Conservation (phyloP, 1,140 invertebrate species). For the Lepidurus packardi region DNA sequence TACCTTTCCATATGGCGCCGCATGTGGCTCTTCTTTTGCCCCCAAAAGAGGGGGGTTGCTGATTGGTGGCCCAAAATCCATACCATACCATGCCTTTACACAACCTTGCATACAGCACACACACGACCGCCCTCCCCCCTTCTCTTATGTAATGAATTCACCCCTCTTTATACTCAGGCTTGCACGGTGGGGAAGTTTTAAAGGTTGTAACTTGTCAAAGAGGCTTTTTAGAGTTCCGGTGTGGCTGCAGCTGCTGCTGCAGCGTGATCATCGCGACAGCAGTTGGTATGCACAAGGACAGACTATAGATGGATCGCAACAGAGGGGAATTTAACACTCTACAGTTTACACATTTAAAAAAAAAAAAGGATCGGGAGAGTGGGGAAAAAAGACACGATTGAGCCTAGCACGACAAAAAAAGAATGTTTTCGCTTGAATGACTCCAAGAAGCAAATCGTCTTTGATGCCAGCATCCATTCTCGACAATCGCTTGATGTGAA, state of each 20-base stretch:
- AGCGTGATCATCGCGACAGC: slow-evolving; percentile 4
- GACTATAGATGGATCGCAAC: background rate
- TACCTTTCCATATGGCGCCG: no score
- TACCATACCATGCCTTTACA: background rate
- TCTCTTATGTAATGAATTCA: background rate
- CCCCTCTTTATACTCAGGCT: background rate
- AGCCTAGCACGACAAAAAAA: background rate
- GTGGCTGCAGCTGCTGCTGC: slow-evolving; percentile 6
- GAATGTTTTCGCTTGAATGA: background rate
- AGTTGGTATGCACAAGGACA: slow-evolving; percentile 7
- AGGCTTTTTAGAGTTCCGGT: background rate
- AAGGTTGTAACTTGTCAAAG: slow-evolving; percentile 19
- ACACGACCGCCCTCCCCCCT: background rate
- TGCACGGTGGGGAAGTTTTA: background rate
- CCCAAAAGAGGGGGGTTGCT: background rate
- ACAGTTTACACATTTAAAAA: background rate
- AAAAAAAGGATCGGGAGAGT: background rate
- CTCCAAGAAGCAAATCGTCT: slow-evolving; percentile 3
- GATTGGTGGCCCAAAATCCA: background rate
- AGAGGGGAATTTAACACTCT: slow-evolving; percentile 9
- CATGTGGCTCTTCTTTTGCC: no score
- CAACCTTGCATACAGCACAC: background rate
- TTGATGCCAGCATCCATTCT: slow-evolving; percentile 13
- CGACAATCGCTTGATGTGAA: background rate
- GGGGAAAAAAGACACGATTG: background rate